Conservation (phyloP, 2,888 invertebrate species). For the Cacoxenus indagator region DNA sequence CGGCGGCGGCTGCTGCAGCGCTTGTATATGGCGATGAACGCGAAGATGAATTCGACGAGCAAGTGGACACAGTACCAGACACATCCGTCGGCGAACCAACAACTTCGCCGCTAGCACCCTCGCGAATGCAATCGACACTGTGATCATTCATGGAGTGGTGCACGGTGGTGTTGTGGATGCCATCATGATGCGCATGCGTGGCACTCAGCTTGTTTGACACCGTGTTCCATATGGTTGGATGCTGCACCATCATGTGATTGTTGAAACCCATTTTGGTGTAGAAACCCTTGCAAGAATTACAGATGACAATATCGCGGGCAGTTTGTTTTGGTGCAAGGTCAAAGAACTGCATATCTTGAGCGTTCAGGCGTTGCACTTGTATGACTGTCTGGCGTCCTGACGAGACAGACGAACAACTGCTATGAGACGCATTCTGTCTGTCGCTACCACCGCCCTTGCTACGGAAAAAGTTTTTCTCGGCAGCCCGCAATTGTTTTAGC, state of each 20-base stretch:
- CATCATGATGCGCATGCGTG: constrained; percentile 16
- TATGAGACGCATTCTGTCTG: constrained; percentile 28
- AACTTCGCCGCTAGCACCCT: constrained; percentile 26
- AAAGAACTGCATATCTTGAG: constrained; percentile 80
- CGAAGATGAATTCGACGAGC: constrained; percentile 68
- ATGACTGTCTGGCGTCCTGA: constrained; percentile 30
- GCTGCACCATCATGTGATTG: constrained; percentile 78
- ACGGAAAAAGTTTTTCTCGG: constrained; percentile 57
- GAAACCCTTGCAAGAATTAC: constrained; percentile 82
- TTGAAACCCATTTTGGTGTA: constrained; percentile 85
- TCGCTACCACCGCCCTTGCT: constrained; percentile 33
- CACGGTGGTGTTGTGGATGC: neutral
- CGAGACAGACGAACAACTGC: neutral
- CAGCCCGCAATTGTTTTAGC: constrained; percentile 59
- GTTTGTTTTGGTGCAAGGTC: constrained; percentile 85
- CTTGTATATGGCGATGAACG: constrained; percentile 69
- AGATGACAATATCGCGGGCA: constrained; percentile 82
- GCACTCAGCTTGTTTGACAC: constrained; percentile 49
- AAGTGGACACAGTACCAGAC: constrained; percentile 47
- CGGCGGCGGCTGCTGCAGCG: constrained; percentile 66
- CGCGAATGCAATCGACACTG: constrained; percentile 47
- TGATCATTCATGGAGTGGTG: constrained; percentile 34
- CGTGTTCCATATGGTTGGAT: constrained; percentile 65
- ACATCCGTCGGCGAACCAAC: constrained; percentile 48
- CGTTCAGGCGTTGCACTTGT: constrained; percentile 73